phyloP scores from a whole-genome alignment of 2,888 invertebrate species.

The Drosophila acutilabella region DNA sequence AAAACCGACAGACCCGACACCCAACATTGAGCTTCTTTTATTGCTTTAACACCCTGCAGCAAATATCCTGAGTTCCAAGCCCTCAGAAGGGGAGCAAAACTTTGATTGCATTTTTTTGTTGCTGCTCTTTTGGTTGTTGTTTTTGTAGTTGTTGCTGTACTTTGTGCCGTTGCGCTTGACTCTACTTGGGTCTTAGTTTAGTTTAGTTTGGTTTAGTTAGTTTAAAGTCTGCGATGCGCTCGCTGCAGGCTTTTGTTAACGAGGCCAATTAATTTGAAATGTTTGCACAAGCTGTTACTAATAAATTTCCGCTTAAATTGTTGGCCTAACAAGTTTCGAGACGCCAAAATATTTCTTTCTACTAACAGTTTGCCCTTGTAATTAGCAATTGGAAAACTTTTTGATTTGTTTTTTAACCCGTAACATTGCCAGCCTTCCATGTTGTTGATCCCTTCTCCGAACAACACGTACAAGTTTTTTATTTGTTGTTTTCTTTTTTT shows the following conservation, averaged over 20 bases:
- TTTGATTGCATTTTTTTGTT: conserved; percentile 72
- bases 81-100: conserved; percentile 47
- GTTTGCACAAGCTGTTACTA: conserved; percentile 70
- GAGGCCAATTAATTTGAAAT: conserved; percentile 72
- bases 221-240: conserved; percentile 57
- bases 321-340: conserved; percentile 55
- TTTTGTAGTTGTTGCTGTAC: not conserved
- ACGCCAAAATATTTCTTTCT: conserved; percentile 19
- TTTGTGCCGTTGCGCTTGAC: conserved; percentile 53
- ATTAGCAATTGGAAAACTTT: conserved; percentile 74
- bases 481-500: too few relatives aligned
- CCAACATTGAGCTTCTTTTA: conserved; percentile 60
- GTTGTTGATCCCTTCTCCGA: conserved; percentile 7
- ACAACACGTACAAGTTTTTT: conserved; percentile 18
- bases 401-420: conserved; percentile 35
- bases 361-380: conserved; percentile 48
- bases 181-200: conserved; percentile 48
- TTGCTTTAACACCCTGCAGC: conserved; percentile 71
- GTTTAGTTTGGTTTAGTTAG: conserved; percentile 43
- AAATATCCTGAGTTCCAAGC: conserved; percentile 5
- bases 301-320: conserved; percentile 79
- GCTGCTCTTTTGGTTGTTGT: not conserved
- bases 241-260: conserved; percentile 67
- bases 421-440: not conserved
- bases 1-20: conserved; percentile 1